phyloP scores from a whole-genome alignment of 1,140 invertebrate genomes.

The Tachypleus tridentatus region DNA sequence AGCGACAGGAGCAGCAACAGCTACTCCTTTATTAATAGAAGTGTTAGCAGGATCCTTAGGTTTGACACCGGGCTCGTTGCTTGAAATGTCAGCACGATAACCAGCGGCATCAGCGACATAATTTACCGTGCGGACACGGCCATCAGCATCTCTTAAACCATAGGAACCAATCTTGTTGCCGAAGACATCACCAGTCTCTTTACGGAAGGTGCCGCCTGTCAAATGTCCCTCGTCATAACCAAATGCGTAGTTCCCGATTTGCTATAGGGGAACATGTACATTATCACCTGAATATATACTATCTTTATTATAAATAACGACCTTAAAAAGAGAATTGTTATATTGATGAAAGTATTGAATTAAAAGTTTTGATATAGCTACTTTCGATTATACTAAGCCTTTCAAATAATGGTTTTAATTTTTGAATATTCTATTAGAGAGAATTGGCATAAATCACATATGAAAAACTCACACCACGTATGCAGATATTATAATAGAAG shows the following conservation, averaged over 20 bases:
- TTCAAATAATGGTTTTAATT: too few species aligned
- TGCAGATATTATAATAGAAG: too few species aligned
- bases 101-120: conserved; percentile 29
- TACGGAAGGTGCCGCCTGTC: conserved; percentile 26
- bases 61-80: conserved; percentile 23
- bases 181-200: conserved; percentile 21
- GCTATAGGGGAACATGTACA: not conserved
- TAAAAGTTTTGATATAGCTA: too few species aligned
- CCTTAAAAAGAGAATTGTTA: too few species aligned
- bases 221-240: conserved; percentile 28
- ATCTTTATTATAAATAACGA: too few species aligned
- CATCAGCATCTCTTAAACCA: conserved; percentile 26
- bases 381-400: too few species aligned
- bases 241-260: conserved; percentile 28
- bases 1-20: conserved; percentile 18
- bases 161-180: conserved; percentile 27
- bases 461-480: too few species aligned
- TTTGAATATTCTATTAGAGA: too few species aligned
- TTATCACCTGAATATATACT: too few species aligned
- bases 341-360: too few species aligned
- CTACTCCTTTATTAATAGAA: conserved; percentile 26
- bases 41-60: conserved; percentile 21
- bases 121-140: conserved; percentile 26
- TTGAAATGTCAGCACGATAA: conserved; percentile 26
- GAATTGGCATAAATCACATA: too few species aligned